phyloP scores from a whole-genome alignment of 1,140 invertebrate genomes.

The Drosophila watanabei region DNA sequence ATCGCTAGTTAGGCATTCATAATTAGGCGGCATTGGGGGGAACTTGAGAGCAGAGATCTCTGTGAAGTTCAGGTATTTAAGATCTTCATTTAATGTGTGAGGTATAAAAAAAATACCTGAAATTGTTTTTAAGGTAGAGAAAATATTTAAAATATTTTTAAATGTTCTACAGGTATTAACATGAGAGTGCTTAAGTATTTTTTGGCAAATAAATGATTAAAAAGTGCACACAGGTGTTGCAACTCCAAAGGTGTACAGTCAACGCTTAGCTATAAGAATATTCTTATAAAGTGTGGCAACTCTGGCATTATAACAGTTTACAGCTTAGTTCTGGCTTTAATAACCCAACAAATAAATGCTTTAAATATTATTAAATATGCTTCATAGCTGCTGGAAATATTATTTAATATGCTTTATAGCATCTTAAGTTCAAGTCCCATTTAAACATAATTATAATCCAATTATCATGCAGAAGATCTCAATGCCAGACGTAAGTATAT shows the following conservation, averaged over 20 bases:
- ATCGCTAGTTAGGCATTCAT: slow-evolving; percentile 28
- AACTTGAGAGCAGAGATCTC: background rate
- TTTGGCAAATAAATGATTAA: background rate
- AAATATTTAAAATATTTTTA: no score
- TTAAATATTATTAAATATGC: no score
- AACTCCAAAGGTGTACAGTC: background rate
- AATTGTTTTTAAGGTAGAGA: no score
- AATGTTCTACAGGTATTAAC: background rate
- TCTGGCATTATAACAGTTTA: no score
- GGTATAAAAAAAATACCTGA: background rate
- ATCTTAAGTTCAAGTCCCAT: background rate
- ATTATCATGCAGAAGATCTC: slow-evolving; percentile 1
- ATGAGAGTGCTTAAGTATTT: no score
- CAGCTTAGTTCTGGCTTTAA: background rate
- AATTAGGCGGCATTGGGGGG: slow-evolving; percentile 23
- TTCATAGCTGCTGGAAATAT: no score
- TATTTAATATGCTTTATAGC: background rate
- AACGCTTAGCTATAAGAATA: background rate
- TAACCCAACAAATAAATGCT: background rate
- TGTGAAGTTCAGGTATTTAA: background rate
- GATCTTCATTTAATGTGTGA: slow-evolving; percentile 1
- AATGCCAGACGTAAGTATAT: slow-evolving; percentile 1
- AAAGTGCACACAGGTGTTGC: background rate
- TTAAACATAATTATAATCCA: slow-evolving; percentile 9
- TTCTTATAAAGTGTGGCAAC: no score